phyloP scores from a whole-genome alignment of 2,797 vertebrate genomes.

The Esox masquinongy region DNA sequence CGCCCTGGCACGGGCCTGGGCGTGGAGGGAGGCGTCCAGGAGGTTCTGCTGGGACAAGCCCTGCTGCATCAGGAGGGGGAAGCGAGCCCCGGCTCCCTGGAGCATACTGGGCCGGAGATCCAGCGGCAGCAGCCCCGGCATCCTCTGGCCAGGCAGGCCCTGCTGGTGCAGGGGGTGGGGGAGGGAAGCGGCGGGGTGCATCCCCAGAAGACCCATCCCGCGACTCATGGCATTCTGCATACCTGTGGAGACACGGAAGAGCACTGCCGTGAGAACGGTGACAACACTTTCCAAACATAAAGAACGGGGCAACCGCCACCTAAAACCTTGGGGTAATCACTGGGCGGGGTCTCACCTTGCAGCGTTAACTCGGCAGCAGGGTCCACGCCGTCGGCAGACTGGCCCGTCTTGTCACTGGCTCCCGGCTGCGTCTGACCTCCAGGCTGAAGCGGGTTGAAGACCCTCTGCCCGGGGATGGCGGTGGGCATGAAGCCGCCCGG shows the following conservation, averaged over 20 bases:
- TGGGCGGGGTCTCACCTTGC: slow-evolving; percentile 25
- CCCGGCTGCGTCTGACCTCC: slow-evolving; percentile 72
- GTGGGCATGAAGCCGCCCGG: slow-evolving; percentile 82
- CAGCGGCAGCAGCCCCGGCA: slow-evolving; percentile 88
- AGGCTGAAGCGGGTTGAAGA: slow-evolving; percentile 86
- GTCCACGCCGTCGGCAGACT: slow-evolving; percentile 70
- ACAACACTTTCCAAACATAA: neutral
- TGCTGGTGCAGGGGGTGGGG: slow-evolving; percentile 85
- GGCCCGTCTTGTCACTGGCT: slow-evolving; percentile 60
- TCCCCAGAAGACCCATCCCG: slow-evolving; percentile 83
- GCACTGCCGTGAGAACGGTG: neutral
- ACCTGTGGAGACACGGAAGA: slow-evolving; percentile 53
- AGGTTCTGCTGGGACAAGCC: slow-evolving; percentile 81
- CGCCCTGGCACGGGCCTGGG: slow-evolving; percentile 77
- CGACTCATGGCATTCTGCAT: slow-evolving; percentile 81
- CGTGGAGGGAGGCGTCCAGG: slow-evolving; percentile 85
- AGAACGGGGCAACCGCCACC: neutral
- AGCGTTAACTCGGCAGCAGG: slow-evolving; percentile 71
- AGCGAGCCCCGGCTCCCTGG: slow-evolving; percentile 76
- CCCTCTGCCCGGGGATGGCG: slow-evolving; percentile 78
- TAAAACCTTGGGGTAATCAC: neutral
- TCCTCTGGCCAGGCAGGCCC: slow-evolving; percentile 82
- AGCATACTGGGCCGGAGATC: slow-evolving; percentile 90
- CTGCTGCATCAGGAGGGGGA: slow-evolving; percentile 88
- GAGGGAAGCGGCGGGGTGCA: slow-evolving; percentile 85